Base-by-base conservation (phyloP, 2,888 invertebrate genomes). In the Lithodes maja region DNA sequence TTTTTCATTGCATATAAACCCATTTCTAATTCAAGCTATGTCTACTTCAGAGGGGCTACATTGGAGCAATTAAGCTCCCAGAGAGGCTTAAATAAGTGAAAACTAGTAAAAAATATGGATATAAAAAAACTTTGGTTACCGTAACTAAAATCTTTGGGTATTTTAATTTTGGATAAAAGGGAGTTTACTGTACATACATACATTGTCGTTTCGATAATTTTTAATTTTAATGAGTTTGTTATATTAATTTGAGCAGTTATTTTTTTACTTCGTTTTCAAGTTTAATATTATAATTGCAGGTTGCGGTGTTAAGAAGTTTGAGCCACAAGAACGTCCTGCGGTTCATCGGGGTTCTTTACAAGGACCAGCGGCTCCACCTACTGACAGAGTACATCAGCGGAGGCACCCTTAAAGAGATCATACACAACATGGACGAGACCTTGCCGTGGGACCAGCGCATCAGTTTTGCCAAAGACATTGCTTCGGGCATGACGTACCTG, bases 331-430 rank as follows among this genome's bases (percentile, higher is more conserved):
- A 98, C 94, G 98, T 99, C 78, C 94, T 99, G 71, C 95, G 97
- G 75, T 98, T 98, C 93, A 97, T 98, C 92, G 99, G 99, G 0
- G 98, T 99, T 0, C 94, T 99, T 92, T 98, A 98, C 94, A 97
- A 97, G 93, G 98, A 98, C 92, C 97, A 97, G 93, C 96, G 97
- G 85, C 94, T 99, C 91, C 98, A 98, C 93, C 95, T 99, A 92
- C 97, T 99, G 85, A 98, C 98, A 0, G 99, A 99, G 94, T 98
- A 96, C 94, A 97, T 99, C 88, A 95, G 97, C 0, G 98, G 98
- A 0, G 99, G 99, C 17, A 98, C 98, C 0, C 94, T 99, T 85
- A 96, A 97, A 92, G 97, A 97, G 92, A 94, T 98, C 50, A 94
- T 99, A 91, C 97, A 98, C 94, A 97, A 97, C 93, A 94, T 95